Evolutionary conservation across 2,113 vertebrate species (phyloP), one percentile per base, ranked within the genome.

Genomic region (Formicarius rufipectus): DNA sequence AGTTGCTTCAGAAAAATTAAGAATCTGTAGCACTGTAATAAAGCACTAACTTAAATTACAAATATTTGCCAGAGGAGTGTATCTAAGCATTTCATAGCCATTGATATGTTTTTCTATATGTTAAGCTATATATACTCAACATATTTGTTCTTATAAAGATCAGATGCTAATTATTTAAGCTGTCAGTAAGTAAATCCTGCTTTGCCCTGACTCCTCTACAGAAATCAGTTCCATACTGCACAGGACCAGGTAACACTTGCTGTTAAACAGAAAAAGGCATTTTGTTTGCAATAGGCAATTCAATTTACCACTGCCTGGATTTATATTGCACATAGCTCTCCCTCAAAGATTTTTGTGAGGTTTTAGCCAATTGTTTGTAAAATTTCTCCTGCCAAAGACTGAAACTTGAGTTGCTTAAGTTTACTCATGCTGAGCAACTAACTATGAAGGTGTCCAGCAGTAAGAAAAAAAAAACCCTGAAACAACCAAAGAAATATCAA

Each of bases 301-400:
- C 79, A 77, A 35, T 86, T 97, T 96, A 94, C 60, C 91, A 84
- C 45, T 52, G 62, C 84, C 94, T 84, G 39, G 72, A 74, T 96
- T 97, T 89, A 79, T 31, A 64, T 68, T 74, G 42, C 75, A 74
- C 12, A 25, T 3, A 47, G 68, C 58, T 55, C 49, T 95, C 69
- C 86, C 74, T 93, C 91, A 95, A 96, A 96, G 93, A 93, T 77
- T 76, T 80, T 86, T 47, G 52, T 78, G 82, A 87, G 6, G 25
- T 91, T 94, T 97, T 91, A 95, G 37, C 50, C 89, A 95, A 82
- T 72, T 91, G 63, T 80, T 93, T 94, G 35, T 45, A 96, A 91
- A 95, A 90, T 91, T 97, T 94, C 92, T 95, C 68, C 84, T 96
- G 84, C 35, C 82, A 92, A 77, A 94, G 77, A 79, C 93, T 90